These are phyloP conservation scores for Hirtodrosophila histrioides DNA, from an alignment of 2,888 invertebrate genomes.

Conservation along the genomic window DNA sequence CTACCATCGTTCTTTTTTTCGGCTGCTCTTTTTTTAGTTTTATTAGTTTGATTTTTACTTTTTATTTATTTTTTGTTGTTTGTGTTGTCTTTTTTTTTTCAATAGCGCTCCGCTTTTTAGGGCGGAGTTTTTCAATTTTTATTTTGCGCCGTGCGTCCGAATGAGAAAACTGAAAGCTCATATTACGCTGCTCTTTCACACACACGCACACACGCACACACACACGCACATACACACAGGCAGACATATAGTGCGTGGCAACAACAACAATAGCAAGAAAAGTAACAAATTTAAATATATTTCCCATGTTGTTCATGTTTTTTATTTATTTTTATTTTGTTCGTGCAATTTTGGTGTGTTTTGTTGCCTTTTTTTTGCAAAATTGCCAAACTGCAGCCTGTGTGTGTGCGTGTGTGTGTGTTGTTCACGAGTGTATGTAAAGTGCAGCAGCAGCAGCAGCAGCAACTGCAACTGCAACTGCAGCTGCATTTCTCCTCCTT, in stretches of 20 bases:
- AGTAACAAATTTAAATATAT: constrained; percentile 74
- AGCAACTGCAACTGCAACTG: constrained; percentile 31
- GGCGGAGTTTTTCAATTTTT: constrained; percentile 84
- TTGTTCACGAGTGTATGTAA: constrained; percentile 47
- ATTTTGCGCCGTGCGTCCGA: constrained; percentile 72
- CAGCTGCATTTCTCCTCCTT: constrained; percentile 64
- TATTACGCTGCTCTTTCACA: constrained; percentile 48
- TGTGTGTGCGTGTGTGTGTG: constrained; percentile 1
- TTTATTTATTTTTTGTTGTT: constrained; percentile 50
- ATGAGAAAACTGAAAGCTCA: constrained; percentile 55
- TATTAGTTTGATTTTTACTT: constrained; percentile 77
- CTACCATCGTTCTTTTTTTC: constrained; percentile 55
- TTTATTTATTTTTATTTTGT: constrained; percentile 32
- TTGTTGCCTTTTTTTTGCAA: constrained; percentile 57
- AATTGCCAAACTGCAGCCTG: constrained; percentile 72
- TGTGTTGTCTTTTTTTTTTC: constrained; percentile 53
- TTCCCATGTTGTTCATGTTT: constrained; percentile 36
- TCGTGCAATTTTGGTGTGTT: constrained; percentile 56
- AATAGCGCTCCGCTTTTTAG: constrained; percentile 75
- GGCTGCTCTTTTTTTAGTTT: constrained; percentile 58
- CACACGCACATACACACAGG: background rate
- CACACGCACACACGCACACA: constrained; percentile 25
- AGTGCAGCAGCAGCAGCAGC: constrained; percentile 46
- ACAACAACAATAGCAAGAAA: constrained; percentile 42
- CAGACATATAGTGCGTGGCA: constrained; percentile 19